Percentiles rank a stretch among this genome's conserved stretches.
These are phyloP conservation scores for Orchestes rusci DNA, from an alignment of 2,888 invertebrate species.

Conservation along the genomic window DNA sequence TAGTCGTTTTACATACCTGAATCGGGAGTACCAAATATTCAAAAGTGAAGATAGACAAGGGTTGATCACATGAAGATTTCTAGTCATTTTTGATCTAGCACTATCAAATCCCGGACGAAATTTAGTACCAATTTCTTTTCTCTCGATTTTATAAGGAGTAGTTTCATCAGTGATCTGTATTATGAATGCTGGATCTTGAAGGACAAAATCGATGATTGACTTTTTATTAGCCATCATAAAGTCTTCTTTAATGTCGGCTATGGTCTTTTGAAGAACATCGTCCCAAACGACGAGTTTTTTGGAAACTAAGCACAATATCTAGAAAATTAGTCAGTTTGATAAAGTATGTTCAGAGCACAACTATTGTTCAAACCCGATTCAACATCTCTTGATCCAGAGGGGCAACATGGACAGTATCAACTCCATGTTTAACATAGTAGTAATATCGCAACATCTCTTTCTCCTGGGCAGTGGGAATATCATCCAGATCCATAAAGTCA, in stretches of 20 bases:
- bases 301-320: slow-evolving; percentile 61
- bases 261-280: slow-evolving; percentile 51
- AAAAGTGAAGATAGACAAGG: slow-evolving; percentile 74
- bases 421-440: slow-evolving; percentile 84
- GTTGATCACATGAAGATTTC: slow-evolving; percentile 68
- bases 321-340: slow-evolving; percentile 14
- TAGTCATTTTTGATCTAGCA: slow-evolving; percentile 47
- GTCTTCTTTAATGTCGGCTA: slow-evolving; percentile 76
- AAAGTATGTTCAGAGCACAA: not conserved
- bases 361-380: slow-evolving; percentile 45
- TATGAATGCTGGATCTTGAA: slow-evolving; percentile 64
- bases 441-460: slow-evolving; percentile 73
- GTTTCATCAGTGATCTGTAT: slow-evolving; percentile 48
- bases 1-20: too few relatives aligned
- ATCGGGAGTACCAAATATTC: slow-evolving; percentile 74
- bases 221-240: slow-evolving; percentile 86
- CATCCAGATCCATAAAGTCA: slow-evolving; percentile 45
- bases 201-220: slow-evolving; percentile 85
- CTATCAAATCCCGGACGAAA: slow-evolving; percentile 52
- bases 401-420: slow-evolving; percentile 84
- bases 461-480: slow-evolving; percentile 57
- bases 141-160: slow-evolving; percentile 51
- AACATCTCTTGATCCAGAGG: slow-evolving; percentile 71
- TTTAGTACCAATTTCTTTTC: slow-evolving; percentile 56
- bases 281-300: slow-evolving; percentile 56